A percentile compares a stretch with the other conserved stretches of the same genome.
phyloP scores from a whole-genome alignment of 2,113 vertebrate genomes.

The Tupaia tana region DNA sequence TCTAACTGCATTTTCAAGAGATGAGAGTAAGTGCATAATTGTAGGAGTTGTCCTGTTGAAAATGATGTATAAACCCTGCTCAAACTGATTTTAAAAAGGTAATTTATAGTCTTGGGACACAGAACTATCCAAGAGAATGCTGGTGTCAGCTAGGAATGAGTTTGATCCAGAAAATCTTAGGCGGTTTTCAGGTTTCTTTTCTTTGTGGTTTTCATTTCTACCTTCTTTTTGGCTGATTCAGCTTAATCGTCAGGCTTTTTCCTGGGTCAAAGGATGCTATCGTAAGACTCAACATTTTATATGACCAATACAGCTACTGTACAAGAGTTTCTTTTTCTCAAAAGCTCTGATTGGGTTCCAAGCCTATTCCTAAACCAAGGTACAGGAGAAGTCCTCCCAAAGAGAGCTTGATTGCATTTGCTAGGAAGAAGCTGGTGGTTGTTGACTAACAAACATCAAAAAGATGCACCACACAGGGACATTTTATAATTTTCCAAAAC shows the following conservation, averaged over 20 bases:
- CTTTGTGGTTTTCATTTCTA: neutral
- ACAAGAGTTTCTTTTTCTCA: neutral
- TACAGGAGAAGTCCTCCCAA: neutral
- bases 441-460: neutral
- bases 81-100: neutral
- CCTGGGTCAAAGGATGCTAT: neutral
- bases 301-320: neutral
- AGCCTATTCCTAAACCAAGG: neutral
- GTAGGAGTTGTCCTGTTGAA: neutral
- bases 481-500: neutral
- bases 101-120: neutral
- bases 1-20: constrained; percentile 33
- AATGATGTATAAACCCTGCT: neutral
- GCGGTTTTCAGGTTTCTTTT: neutral
- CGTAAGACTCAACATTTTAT: neutral
- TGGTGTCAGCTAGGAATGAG: neutral
- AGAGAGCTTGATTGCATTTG: neutral
- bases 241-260: neutral
- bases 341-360: neutral
- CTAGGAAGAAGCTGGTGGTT: neutral
- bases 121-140: neutral
- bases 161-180: neutral
- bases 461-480: neutral
- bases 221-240: neutral
- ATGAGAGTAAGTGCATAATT: neutral